phyloP scores from a whole-genome alignment of 2,113 vertebrate species.

The Cephalopholis sonnerati region DNA sequence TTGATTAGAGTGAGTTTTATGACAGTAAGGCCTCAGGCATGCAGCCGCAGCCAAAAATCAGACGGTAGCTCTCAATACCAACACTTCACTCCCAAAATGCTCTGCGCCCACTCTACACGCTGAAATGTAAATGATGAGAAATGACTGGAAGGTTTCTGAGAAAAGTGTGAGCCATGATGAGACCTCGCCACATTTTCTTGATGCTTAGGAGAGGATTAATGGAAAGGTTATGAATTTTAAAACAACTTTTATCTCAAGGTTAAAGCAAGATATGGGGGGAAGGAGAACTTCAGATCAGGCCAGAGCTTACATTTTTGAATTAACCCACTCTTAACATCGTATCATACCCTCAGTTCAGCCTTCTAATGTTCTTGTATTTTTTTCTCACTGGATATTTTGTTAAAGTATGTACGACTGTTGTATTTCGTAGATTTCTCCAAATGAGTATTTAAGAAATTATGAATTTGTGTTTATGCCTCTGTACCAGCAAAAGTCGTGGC shows the following conservation, averaged over 20 bases:
- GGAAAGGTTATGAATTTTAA: background rate
- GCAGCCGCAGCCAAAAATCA: conserved; percentile 49
- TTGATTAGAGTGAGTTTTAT: conserved; percentile 77
- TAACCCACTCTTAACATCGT: background rate
- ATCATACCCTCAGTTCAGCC: background rate
- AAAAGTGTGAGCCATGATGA: background rate
- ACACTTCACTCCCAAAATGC: background rate
- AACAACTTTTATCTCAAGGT: background rate
- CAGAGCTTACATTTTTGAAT: background rate
- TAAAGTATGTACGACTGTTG: no score
- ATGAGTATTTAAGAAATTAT: no score
- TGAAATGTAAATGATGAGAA: conserved; percentile 13
- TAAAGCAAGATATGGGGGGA: background rate
- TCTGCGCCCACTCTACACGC: background rate
- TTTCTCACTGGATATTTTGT: no score
- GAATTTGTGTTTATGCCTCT: no score
- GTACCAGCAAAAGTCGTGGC: no score
- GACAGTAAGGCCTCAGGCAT: conserved; percentile 66
- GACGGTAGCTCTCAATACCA: conserved; percentile 46
- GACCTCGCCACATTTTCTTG: background rate
- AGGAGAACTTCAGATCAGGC: background rate
- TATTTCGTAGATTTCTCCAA: no score
- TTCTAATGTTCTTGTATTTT: background rate
- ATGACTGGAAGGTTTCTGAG: background rate
- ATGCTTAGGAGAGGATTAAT: background rate